Percentiles rank a stretch among this genome's conserved stretches.
Evolutionary conservation across 2,888 invertebrate genomes (phyloP).

Genomic region (Andrena chrysosceles): DNA sequence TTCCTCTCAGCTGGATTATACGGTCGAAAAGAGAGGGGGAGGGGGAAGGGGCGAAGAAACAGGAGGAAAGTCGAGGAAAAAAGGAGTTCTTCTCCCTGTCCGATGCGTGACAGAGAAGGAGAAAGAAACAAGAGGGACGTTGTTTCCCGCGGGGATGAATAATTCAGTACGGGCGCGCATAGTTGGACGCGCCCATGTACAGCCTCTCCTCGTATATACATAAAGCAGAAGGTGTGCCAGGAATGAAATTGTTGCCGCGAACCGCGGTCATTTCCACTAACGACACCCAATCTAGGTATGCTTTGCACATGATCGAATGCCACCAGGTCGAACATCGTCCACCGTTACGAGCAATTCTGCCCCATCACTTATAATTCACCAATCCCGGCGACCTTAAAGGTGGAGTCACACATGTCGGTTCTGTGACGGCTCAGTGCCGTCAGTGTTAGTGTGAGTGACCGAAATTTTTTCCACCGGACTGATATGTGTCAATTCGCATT

Average conservation of each 20-base stretch:
- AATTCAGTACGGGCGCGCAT: conserved; percentile 79
- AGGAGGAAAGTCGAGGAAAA: conserved; percentile 21
- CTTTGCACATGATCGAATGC: conserved; percentile 5
- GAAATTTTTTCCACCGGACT: too few species aligned
- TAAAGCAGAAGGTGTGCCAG: conserved; percentile 75
- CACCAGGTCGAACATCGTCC: not conserved
- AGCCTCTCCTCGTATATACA: conserved; percentile 65
- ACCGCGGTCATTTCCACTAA: conserved; percentile 56
- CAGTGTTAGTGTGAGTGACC: too few species aligned
- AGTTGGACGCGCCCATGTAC: conserved; percentile 82
- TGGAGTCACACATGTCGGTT: too few species aligned
- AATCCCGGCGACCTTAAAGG: too few species aligned
- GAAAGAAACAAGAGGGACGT: conserved; percentile 61
- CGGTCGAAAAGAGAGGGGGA: not conserved
- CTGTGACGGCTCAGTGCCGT: too few species aligned
- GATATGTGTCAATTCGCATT: too few species aligned
- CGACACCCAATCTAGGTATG: conserved; percentile 41
- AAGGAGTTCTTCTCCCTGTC: not conserved
- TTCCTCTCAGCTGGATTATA: conserved; percentile 25
- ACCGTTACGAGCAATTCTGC: not conserved
- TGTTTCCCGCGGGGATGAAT: conserved; percentile 79
- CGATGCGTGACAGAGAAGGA: conserved; percentile 18
- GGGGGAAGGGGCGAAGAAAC: not conserved
- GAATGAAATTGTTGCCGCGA: conserved; percentile 78
- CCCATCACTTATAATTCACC: too few species aligned